These are phyloP conservation scores for Hirtodrosophila duncani DNA, from an alignment of 2,888 invertebrate genomes.

Conservation along the genomic window DNA sequence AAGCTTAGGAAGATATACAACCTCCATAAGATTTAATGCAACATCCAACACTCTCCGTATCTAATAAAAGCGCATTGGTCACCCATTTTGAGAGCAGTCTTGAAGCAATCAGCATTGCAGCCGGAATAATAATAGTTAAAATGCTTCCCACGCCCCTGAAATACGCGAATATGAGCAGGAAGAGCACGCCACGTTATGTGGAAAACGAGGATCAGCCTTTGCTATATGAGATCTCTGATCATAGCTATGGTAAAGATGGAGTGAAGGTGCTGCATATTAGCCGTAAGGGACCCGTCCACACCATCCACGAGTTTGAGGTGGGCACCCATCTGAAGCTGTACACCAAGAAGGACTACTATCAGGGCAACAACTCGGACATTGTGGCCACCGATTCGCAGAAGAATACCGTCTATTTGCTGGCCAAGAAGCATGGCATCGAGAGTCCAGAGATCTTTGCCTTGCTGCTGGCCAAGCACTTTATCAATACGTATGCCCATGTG, in stretches of 20 bases:
- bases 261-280: slow-evolving; percentile 86
- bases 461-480: slow-evolving; percentile 85
- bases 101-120: slow-evolving; percentile 10
- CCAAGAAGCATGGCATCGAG: slow-evolving; percentile 87
- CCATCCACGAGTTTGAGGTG: slow-evolving; percentile 87
- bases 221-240: slow-evolving; percentile 71
- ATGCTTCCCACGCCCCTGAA: slow-evolving; percentile 67
- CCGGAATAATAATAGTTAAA: slow-evolving; percentile 23
- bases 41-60: not conserved
- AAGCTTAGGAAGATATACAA: too few species aligned
- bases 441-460: slow-evolving; percentile 88
- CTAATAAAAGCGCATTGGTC: slow-evolving; percentile 14
- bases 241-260: slow-evolving; percentile 83
- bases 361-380: slow-evolving; percentile 85
- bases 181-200: not conserved
- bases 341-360: slow-evolving; percentile 84
- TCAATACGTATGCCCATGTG: slow-evolving; percentile 87
- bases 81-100: too few species aligned
- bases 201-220: slow-evolving; percentile 7
- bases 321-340: slow-evolving; percentile 85
- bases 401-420: slow-evolving; percentile 88
- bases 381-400: slow-evolving; percentile 91
- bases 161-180: slow-evolving; percentile 12
- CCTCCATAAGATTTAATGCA: too few species aligned
- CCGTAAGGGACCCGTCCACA: slow-evolving; percentile 83